Evolutionary conservation across 2,113 vertebrate species (phyloP).

Genomic region (Dasyurus viverrinus): DNA sequence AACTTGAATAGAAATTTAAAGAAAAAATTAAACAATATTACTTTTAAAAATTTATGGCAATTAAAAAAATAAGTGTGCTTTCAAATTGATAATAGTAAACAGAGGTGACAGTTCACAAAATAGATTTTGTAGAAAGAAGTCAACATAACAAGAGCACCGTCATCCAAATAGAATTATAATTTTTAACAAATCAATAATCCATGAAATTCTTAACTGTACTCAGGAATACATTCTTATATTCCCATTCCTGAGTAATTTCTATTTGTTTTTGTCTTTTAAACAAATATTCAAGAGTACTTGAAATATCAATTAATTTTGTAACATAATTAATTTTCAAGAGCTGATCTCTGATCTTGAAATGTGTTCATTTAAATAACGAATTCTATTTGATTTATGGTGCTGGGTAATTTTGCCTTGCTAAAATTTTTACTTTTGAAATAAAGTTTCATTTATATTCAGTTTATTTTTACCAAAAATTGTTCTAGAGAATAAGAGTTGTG

Average conservation of each 20-base stretch:
- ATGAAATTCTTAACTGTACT: constrained; percentile 5
- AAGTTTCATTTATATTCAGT: not conserved
- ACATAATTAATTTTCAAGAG: not conserved
- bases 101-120: not conserved
- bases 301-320: not conserved
- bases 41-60: not conserved
- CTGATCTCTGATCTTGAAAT: not conserved
- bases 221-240: constrained; percentile 18
- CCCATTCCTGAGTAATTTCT: constrained; percentile 21
- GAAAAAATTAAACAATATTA: constrained; percentile 24
- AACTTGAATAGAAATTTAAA: constrained; percentile 28
- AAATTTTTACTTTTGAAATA: not conserved
- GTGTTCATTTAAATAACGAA: not conserved
- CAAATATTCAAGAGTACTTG: not conserved
- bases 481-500: not conserved
- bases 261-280: not conserved
- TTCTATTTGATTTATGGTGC: not conserved
- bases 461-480: not conserved
- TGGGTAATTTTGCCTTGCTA: not conserved
- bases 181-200: not conserved
- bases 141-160: not conserved
- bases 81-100: not conserved
- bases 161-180: not conserved
- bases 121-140: not conserved
- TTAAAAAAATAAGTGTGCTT: constrained; percentile 5